phyloP scores from a whole-genome alignment of 2,888 invertebrate species.

The Eupsilia transversa region DNA sequence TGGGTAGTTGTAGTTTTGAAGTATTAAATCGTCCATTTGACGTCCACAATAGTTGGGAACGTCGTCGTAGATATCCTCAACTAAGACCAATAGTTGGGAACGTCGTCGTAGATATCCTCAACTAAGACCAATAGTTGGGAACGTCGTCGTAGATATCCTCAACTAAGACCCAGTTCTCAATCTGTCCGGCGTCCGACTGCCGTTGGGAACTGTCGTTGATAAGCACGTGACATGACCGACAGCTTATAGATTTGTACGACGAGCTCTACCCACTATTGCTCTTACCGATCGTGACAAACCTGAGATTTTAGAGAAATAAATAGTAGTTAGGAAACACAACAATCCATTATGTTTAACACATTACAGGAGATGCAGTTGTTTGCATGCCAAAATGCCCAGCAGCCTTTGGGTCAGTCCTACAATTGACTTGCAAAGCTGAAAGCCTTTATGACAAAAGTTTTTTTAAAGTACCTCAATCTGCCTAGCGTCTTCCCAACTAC shows the following conservation, averaged over 20 bases:
- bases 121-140: not conserved
- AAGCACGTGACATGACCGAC: not conserved
- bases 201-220: not conserved
- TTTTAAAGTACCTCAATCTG: not conserved
- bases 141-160: not conserved
- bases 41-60: not conserved
- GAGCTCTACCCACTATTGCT: too few relatives aligned
- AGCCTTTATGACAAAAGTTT: not conserved
- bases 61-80: not conserved
- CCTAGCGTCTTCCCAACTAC: not conserved
- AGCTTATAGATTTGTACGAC: not conserved
- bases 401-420: not conserved
- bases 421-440: not conserved
- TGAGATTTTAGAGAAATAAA: not conserved
- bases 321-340: not conserved
- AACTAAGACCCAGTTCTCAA: not conserved
- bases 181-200: not conserved
- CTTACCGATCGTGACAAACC: not conserved
- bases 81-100: too few relatives aligned
- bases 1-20: not conserved
- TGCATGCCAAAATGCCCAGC: not conserved
- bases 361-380: not conserved
- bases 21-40: not conserved
- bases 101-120: too few relatives aligned
- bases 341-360: not conserved